Conservation (phyloP, 1,140 invertebrate genomes). For the Brachionus paranguensis region DNA sequence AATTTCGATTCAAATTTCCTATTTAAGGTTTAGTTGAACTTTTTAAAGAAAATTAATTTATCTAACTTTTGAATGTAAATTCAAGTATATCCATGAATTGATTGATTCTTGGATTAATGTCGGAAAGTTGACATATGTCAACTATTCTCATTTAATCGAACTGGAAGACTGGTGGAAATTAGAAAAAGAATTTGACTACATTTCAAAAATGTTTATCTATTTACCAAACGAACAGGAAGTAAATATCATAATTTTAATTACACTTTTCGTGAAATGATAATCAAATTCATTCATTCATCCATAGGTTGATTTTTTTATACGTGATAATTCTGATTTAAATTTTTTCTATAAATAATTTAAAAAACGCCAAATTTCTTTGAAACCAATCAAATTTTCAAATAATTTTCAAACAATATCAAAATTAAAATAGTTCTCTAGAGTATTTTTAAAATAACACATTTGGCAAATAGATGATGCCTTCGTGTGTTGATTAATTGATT, state of each 20-base stretch:
- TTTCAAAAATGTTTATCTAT: not conserved
- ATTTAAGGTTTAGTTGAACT: not conserved
- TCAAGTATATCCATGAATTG: not conserved
- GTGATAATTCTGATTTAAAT: not conserved
- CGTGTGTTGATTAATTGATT: not conserved
- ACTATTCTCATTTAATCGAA: constrained; percentile 1
- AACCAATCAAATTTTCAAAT: too few relatives aligned
- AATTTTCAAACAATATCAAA: not conserved
- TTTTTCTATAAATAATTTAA: not conserved
- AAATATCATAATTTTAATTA: not conserved
- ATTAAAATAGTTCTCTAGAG: not conserved
- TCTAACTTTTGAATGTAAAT: not conserved
- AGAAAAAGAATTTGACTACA: not conserved
- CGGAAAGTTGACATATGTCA: not conserved
- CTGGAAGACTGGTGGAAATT: constrained; percentile 30
- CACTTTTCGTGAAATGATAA: not conserved
- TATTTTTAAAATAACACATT: not conserved
- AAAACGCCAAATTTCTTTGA: not conserved
- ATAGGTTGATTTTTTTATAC: not conserved
- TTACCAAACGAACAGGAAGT: not conserved
- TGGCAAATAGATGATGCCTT: not conserved
- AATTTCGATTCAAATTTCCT: not conserved
- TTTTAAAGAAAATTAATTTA: not conserved
- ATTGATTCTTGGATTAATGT: not conserved
- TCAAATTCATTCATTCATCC: not conserved